A percentile compares a stretch with the other conserved stretches of the same genome.
These are phyloP conservation scores for Sebastiscus albofasciatus DNA, from an alignment of 2,797 vertebrate species.

Conservation along the genomic window DNA sequence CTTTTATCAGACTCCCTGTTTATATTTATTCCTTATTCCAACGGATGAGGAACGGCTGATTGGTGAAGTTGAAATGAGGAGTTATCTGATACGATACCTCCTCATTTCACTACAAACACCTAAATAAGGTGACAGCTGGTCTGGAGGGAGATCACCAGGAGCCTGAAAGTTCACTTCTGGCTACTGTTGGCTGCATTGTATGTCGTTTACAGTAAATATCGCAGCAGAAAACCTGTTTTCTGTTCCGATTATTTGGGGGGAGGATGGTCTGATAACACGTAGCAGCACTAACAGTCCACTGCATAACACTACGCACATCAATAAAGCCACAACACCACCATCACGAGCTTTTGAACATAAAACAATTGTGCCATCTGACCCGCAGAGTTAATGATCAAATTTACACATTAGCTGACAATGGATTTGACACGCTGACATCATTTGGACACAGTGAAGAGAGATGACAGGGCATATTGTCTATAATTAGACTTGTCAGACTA, in stretches of 20 bases:
- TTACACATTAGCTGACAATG: conserved; percentile 21
- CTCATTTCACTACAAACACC: too few relatives aligned
- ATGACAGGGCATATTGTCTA: conserved; percentile 26
- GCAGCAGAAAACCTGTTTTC: neutral
- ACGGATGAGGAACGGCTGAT: too few relatives aligned
- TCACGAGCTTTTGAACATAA: neutral
- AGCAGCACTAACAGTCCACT: neutral
- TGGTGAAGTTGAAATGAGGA: too few relatives aligned
- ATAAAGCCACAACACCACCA: neutral
- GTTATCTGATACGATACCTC: too few relatives aligned
- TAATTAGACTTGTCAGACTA: conserved; percentile 43
- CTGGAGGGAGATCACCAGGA: too few relatives aligned
- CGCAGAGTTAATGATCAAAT: conserved; percentile 29
- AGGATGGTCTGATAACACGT: neutral
- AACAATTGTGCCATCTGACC: neutral
- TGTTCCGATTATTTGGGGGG: neutral
- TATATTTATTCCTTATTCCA: too few relatives aligned
- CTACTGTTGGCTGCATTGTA: neutral
- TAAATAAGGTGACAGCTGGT: too few relatives aligned
- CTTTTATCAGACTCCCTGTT: too few relatives aligned
- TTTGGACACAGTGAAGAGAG: conserved; percentile 15
- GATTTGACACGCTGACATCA: conserved; percentile 21
- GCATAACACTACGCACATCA: neutral
- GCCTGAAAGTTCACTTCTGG: too few relatives aligned
- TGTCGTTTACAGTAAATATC: neutral